Percentiles rank a stretch among this genome's conserved stretches.
Evolutionary conservation across 1,140 invertebrate species (phyloP).

Genomic region (Pseudomyrmex dendroicus): DNA sequence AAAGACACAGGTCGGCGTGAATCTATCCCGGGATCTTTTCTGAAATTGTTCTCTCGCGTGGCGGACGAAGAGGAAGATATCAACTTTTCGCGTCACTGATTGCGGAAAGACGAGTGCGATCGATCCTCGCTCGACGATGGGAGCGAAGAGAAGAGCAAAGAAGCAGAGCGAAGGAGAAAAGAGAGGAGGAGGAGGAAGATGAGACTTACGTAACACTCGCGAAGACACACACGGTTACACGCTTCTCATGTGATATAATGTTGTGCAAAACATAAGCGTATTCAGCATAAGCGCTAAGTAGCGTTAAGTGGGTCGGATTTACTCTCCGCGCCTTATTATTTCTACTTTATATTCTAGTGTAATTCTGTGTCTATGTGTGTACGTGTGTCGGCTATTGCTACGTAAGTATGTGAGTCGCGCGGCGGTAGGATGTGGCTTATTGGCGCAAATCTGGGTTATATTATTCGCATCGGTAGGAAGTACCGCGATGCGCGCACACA

Average conservation of each 20-base stretch:
- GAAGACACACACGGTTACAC: constrained; percentile 63
- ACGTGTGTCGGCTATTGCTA: constrained; percentile 16
- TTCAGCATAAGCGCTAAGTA: constrained; percentile 84
- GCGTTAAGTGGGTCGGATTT: constrained; percentile 85
- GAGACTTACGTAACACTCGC: constrained; percentile 72
- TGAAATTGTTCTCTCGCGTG: background rate
- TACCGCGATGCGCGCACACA: constrained; percentile 22
- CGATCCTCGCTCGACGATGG: constrained; percentile 22
- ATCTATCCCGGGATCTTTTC: background rate
- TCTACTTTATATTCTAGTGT: constrained; percentile 83
- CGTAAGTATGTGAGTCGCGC: constrained; percentile 49
- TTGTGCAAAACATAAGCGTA: constrained; percentile 85
- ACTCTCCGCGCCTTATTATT: constrained; percentile 84
- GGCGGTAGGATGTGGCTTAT: constrained; percentile 82
- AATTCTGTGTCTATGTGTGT: constrained; percentile 56
- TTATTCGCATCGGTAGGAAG: constrained; percentile 77
- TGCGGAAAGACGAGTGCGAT: constrained; percentile 22
- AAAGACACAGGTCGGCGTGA: background rate
- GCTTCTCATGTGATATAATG: constrained; percentile 78
- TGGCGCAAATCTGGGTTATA: constrained; percentile 84
- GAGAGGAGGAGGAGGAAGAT: background rate
- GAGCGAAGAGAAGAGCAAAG: background rate
- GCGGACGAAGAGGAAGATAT: background rate
- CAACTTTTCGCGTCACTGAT: constrained; percentile 7
- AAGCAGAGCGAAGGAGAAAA: background rate